Percentiles rank a stretch among this genome's conserved stretches.
phyloP scores from a whole-genome alignment of 2,797 vertebrate species.

The Clarias pachynema region DNA sequence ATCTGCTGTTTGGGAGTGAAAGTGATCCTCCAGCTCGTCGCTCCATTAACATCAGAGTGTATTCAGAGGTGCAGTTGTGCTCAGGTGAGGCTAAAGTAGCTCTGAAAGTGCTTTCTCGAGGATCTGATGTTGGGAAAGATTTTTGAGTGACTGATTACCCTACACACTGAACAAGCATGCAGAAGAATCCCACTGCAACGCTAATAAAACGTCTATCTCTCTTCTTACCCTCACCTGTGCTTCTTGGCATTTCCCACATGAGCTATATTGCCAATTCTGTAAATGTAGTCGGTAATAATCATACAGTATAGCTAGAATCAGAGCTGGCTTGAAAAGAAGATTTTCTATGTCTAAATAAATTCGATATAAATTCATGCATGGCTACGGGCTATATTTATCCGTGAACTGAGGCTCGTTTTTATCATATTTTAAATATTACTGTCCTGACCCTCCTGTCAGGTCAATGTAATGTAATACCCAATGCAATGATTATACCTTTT shows the following conservation, averaged over 20 bases:
- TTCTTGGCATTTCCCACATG: neutral
- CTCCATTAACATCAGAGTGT: slow-evolving; percentile 74
- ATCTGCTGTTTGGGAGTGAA: slow-evolving; percentile 68
- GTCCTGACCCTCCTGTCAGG: neutral
- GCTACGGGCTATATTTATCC: neutral
- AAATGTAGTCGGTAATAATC: slow-evolving; percentile 13
- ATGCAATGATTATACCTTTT: neutral
- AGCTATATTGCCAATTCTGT: neutral
- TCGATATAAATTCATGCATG: neutral
- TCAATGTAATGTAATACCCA: neutral
- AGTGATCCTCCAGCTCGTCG: slow-evolving; percentile 73
- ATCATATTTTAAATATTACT: neutral
- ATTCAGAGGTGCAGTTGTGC: slow-evolving; percentile 65
- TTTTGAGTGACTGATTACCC: slow-evolving; percentile 63
- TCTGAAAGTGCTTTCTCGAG: slow-evolving; percentile 69
- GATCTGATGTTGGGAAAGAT: slow-evolving; percentile 47
- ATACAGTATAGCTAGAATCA: neutral
- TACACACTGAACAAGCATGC: slow-evolving; percentile 13
- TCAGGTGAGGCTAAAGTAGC: slow-evolving; percentile 79
- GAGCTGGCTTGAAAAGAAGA: neutral
- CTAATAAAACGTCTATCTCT: neutral
- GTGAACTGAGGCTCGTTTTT: neutral
- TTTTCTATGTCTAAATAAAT: neutral
- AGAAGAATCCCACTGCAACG: slow-evolving; percentile 41
- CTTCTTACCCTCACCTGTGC: neutral